Percentiles rank a stretch among this genome's conserved stretches.
Evolutionary conservation across 2,113 vertebrate species (phyloP).

Genomic region (Oreochromis spilurus): DNA sequence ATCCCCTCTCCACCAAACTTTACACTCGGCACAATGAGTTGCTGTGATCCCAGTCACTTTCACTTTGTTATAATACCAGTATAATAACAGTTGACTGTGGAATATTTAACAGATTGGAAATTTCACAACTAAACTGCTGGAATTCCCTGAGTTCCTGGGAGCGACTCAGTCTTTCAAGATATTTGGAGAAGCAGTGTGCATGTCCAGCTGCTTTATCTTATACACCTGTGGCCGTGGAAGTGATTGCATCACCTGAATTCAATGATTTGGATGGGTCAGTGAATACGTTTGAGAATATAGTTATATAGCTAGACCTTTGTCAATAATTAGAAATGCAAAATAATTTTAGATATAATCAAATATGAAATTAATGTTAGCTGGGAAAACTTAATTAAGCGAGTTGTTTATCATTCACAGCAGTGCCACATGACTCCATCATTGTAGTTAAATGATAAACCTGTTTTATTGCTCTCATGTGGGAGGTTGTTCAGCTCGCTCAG

Average conservation of each 20-base stretch:
- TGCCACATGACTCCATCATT: background rate
- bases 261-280: background rate
- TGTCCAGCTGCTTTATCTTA: background rate
- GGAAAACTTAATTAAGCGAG: background rate
- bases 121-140: background rate
- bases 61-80: background rate
- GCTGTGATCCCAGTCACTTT: background rate
- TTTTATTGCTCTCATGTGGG: background rate
- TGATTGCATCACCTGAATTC: background rate
- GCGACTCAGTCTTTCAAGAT: background rate
- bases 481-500: background rate
- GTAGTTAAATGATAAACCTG: background rate
- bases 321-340: background rate
- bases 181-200: background rate
- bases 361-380: background rate
- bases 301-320: rapidly evolving
- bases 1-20: background rate
- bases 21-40: background rate
- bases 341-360: background rate
- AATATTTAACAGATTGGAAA: rapidly evolving
- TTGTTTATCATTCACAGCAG: background rate
- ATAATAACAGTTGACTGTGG: background rate
- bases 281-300: background rate
- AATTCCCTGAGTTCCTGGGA: background rate
- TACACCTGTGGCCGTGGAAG: background rate